Base-by-base conservation (phyloP, 2,888 invertebrate species). In the Clepsis dumicolana region DNA sequence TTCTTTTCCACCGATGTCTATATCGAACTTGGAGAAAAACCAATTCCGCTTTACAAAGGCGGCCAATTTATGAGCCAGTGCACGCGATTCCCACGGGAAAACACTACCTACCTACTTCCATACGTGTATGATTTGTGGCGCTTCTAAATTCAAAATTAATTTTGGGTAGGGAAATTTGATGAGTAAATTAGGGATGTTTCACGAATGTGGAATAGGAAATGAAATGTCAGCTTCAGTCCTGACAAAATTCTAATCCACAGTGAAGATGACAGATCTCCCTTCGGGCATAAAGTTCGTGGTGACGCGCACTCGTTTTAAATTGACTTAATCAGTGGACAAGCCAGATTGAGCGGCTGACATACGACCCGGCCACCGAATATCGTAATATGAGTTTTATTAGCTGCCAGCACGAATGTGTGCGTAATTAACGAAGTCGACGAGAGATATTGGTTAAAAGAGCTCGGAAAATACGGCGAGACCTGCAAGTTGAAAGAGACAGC, bases 31-130 rank as follows among this genome's bases (percentile, higher is more conserved):
- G 73, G 77, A 85, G 83, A 85, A 88, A 87, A 89, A 88, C 85
- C 88, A 89, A 89, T 89, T 86, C 80, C 85, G 78, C 66, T 76
- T 72, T 78, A 89, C 88, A 89, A 89, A 86, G 82, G 84, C 80
- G 73, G 80, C 80, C 88, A 88, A 89, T 89, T 88, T 87, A 87
- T 87, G 86, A 82, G 79, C 77, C 79, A 77, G 75, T 79, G 80
- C 82, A 81, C 78, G 80, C 76, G 74, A 80, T 77, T 75, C 75
- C 81, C 80, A 44, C 32, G 71, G 72, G 74, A 68, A 64, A 73
- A 67, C 72, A 73, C 72, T 72, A 71, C 72, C 54, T 75, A 71
- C 72, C 65, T 71, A 71, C 72, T 64, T 71, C 70, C 65, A 67
- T 60, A 70, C 63, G 52, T 67, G 52, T 68, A 68, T 68, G 68